Conservation (phyloP, 1,140 invertebrate species). For the Heliconius himera region DNA sequence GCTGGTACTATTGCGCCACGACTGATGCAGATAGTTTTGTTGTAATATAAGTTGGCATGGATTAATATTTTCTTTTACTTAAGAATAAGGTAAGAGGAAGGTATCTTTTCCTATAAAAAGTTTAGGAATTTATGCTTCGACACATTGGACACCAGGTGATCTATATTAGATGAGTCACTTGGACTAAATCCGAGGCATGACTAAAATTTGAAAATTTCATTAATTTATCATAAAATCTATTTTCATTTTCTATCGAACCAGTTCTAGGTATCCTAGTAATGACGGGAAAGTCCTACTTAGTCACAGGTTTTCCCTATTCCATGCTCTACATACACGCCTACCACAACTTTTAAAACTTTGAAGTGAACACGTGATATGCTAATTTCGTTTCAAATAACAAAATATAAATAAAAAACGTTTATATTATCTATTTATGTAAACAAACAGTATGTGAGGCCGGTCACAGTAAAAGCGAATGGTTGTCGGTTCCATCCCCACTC, state of each 20-base stretch:
- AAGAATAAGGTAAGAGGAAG: too few species aligned
- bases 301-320: conserved; percentile 36
- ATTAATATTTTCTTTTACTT: too few species aligned
- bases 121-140: too few species aligned
- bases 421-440: background rate
- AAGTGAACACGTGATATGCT: conserved; percentile 9
- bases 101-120: too few species aligned
- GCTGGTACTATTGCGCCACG: background rate
- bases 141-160: too few species aligned
- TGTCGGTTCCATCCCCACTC: too few species aligned
- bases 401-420: background rate
- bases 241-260: background rate
- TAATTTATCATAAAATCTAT: background rate
- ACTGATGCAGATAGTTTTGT: background rate
- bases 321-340: conserved; percentile 24
- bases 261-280: conserved; percentile 36
- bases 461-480: too few species aligned
- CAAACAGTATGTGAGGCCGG: background rate
- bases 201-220: background rate
- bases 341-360: conserved; percentile 30
- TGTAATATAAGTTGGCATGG: too few species aligned
- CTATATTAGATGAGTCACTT: background rate
- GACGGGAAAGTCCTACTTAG: conserved; percentile 29
- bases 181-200: background rate
- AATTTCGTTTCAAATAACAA: background rate